Percentiles rank a stretch among this genome's conserved stretches.
Conservation (phyloP, 2,888 invertebrate genomes). For the Sinotaia quadrata region DNA sequence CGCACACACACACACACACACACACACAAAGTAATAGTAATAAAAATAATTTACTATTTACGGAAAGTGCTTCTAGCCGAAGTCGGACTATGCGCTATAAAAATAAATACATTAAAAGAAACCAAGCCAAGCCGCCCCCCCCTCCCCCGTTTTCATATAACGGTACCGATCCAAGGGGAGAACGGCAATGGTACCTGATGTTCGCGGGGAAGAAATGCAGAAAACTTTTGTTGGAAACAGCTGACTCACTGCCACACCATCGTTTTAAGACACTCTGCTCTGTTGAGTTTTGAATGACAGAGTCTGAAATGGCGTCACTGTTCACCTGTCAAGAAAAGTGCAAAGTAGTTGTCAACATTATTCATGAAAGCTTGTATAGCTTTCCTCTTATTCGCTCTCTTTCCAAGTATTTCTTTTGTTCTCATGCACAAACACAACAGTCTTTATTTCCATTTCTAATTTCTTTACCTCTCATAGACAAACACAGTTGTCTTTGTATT, state of each 20-base stretch:
- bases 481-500: too few species aligned
- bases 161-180: background rate
- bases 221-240: slow-evolving; percentile 23
- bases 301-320: slow-evolving; percentile 35
- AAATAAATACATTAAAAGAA: too few species aligned
- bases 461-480: too few species aligned
- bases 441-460: too few species aligned
- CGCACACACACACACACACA: slow-evolving; percentile 9
- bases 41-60: too few species aligned
- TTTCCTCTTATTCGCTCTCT: too few species aligned
- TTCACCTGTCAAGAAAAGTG: slow-evolving; percentile 31
- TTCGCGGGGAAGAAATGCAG: slow-evolving; percentile 15
- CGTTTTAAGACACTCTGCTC: slow-evolving; percentile 25
- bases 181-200: slow-evolving; percentile 25
- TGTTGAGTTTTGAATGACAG: slow-evolving; percentile 28
- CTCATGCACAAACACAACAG: too few species aligned
- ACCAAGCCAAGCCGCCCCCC: background rate
- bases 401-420: too few species aligned
- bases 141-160: background rate
- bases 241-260: slow-evolving; percentile 30
- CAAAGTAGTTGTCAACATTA: too few species aligned
- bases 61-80: too few species aligned
- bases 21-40: background rate
- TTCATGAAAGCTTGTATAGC: too few species aligned
- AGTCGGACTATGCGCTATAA: too few species aligned